phyloP scores from a whole-genome alignment of 2,797 vertebrate genomes.

The Catostomus latipinnis region DNA sequence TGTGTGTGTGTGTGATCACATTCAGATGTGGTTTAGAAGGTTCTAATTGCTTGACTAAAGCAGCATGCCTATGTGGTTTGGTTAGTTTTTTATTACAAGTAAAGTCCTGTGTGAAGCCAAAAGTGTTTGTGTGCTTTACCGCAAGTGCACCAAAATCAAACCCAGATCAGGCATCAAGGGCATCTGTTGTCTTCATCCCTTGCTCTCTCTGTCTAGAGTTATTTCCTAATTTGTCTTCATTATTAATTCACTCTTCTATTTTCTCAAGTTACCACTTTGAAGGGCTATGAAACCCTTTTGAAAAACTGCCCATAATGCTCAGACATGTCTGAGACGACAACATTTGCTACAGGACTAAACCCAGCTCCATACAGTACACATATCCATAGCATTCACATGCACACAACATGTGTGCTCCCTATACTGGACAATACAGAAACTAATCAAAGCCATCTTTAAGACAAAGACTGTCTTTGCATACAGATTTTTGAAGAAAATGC shows the following conservation, averaged over 20 bases:
- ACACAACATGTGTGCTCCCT: too few species aligned
- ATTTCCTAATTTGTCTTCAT: constrained; percentile 42
- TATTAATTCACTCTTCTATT: constrained; percentile 30
- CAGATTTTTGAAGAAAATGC: too few species aligned
- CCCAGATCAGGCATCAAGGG: constrained; percentile 5
- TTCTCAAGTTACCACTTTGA: constrained; percentile 31
- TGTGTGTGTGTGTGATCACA: constrained; percentile 28
- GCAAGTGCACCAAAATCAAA: constrained; percentile 21
- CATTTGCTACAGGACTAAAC: background rate
- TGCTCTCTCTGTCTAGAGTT: too few species aligned
- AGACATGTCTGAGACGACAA: constrained; percentile 14
- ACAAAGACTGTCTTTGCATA: too few species aligned
- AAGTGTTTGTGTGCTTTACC: constrained; percentile 13
- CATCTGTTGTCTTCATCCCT: constrained; percentile 21
- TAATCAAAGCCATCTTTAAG: too few species aligned
- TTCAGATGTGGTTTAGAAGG: constrained; percentile 20
- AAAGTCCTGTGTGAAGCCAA: constrained; percentile 59
- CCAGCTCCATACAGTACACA: background rate
- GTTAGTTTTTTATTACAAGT: too few species aligned
- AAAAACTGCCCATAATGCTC: constrained; percentile 8
- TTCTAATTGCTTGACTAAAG: constrained; percentile 63
- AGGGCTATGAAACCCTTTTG: background rate
- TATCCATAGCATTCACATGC: too few species aligned
- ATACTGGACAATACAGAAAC: too few species aligned
- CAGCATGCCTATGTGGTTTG: constrained; percentile 67